Percentiles rank a stretch among this genome's conserved stretches.
Conservation (phyloP, 2,797 vertebrate genomes). For the Acrossocheilus fasciatus region DNA sequence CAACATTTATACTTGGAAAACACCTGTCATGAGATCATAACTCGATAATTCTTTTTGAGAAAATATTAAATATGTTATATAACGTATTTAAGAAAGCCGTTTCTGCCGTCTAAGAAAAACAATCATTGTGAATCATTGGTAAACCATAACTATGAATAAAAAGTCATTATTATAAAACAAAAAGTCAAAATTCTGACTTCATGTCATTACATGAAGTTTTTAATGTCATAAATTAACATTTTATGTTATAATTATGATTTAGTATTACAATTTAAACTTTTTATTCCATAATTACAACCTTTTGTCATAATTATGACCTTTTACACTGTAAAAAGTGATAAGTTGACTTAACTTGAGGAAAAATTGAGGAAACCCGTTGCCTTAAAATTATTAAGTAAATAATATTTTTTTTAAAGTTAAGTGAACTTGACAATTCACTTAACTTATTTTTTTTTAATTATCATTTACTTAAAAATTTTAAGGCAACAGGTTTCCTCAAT, state of each 20-base stretch:
- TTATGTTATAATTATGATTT: neutral
- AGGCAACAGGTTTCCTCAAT: too few relatives aligned
- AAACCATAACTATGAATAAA: neutral
- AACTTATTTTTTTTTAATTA: too few relatives aligned
- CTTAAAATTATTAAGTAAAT: too few relatives aligned
- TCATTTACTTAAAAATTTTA: too few relatives aligned
- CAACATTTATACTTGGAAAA: neutral
- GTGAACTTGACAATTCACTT: too few relatives aligned
- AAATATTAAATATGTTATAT: neutral
- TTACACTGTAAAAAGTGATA: too few relatives aligned
- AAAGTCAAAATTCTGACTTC: neutral
- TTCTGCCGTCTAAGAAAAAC: neutral
- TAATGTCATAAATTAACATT: neutral
- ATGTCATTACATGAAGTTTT: neutral
- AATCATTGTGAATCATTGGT: neutral
- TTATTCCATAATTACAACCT: neutral
- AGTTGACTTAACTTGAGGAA: too few relatives aligned
- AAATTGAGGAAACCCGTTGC: too few relatives aligned
- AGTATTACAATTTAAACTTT: neutral
- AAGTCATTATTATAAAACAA: neutral
- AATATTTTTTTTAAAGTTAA: too few relatives aligned
- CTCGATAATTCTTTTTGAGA: neutral
- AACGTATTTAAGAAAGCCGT: neutral
- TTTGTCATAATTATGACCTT: neutral
- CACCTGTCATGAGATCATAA: neutral